A percentile compares a stretch with the other conserved stretches of the same genome.
phyloP scores from a whole-genome alignment of 2,113 vertebrate genomes.

The Pterocles gutturalis region DNA sequence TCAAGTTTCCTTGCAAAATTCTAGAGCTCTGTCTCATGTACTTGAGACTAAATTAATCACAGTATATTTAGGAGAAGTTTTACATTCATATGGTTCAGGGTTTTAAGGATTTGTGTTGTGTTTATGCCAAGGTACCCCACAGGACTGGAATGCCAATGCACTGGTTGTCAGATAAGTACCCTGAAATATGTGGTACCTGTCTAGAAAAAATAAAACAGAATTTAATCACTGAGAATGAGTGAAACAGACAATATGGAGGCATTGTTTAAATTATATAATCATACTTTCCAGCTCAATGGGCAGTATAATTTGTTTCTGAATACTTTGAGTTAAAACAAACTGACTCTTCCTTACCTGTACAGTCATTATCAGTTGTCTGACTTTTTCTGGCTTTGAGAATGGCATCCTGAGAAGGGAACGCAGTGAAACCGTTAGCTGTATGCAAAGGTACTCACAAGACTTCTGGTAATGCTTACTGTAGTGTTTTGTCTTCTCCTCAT shows the following conservation, averaged over 20 bases:
- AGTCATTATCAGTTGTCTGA: neutral
- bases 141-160: neutral
- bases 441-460: neutral
- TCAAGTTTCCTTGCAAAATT: neutral
- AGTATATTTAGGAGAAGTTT: neutral
- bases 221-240: neutral
- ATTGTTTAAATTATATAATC: neutral
- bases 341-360: neutral
- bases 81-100: accelerated
- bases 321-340: neutral
- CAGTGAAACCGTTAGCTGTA: neutral
- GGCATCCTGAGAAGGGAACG: accelerated
- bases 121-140: neutral
- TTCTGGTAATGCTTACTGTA: neutral
- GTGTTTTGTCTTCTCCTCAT: neutral
- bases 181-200: neutral
- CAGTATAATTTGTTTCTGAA: neutral
- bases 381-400: neutral
- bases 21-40: neutral
- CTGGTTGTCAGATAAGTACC: neutral
- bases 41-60: neutral
- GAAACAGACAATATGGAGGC: neutral
- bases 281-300: neutral
- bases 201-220: neutral
- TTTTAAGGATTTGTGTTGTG: neutral